Conservation (phyloP, 1,140 invertebrate species). For the Lucilia cuprina region DNA sequence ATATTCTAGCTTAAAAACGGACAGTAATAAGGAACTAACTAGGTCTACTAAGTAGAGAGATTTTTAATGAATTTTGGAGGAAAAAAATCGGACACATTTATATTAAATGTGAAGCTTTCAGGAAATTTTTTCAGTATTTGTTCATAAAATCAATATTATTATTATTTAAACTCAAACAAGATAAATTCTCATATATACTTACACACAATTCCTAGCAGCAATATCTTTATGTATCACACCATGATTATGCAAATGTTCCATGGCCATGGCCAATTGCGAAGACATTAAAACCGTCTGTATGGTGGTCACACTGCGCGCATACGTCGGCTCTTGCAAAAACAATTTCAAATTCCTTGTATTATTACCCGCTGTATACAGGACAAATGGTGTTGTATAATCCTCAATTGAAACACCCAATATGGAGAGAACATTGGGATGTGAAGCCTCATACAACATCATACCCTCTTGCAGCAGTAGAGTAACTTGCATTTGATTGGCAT, state of each 20-base stretch:
- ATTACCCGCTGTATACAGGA: constrained; percentile 83
- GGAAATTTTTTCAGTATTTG: no score
- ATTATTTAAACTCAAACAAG: no score
- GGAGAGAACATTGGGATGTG: constrained; percentile 82
- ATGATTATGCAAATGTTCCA: constrained; percentile 90
- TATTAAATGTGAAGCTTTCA: no score
- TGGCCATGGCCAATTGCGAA: constrained; percentile 84
- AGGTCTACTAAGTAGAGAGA: no score
- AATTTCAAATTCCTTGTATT: constrained; percentile 89
- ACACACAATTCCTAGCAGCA: constrained; percentile 88
- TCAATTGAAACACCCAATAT: constrained; percentile 90
- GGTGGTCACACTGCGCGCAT: constrained; percentile 81
- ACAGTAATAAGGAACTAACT: no score
- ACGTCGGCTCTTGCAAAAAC: constrained; percentile 67
- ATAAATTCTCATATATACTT: constrained; percentile 48
- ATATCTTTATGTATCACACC: constrained; percentile 91
- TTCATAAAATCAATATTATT: no score
- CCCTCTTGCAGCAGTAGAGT: constrained; percentile 86
- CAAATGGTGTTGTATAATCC: constrained; percentile 83
- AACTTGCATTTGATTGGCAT: constrained; percentile 75
- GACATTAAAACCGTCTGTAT: constrained; percentile 95
- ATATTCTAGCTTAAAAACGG: no score
- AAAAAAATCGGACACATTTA: no score
- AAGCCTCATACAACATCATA: constrained; percentile 85
- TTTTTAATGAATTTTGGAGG: no score